Evolutionary conservation across 2,113 vertebrate genomes (phyloP).

Genomic region (Microcebus lehilahytsara): DNA sequence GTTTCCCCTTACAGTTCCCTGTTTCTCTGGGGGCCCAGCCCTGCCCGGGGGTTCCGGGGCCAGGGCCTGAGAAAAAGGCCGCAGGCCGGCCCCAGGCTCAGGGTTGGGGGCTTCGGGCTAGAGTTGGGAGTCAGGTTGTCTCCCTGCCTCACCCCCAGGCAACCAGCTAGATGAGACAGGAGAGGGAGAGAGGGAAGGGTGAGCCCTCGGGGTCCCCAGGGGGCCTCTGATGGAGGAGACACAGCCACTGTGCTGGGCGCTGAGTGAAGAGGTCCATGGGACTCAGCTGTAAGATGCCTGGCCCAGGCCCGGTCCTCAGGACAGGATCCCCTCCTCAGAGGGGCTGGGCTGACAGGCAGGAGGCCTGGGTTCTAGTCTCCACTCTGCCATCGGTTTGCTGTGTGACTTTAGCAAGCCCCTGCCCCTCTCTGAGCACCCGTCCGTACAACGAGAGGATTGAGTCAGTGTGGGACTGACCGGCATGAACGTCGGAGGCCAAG

Average conservation of each 20-base stretch:
- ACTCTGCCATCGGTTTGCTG: not conserved
- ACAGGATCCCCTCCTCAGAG: not conserved
- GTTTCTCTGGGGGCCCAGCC: not conserved
- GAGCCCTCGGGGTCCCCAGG: not conserved
- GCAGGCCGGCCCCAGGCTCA: not conserved
- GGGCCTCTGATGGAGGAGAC: not conserved
- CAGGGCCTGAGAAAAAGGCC: not conserved
- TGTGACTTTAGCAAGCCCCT: constrained; percentile 43
- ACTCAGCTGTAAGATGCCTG: not conserved
- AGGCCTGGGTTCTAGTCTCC: not conserved
- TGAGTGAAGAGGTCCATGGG: not conserved
- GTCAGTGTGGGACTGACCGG: not conserved
- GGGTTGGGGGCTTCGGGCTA: not conserved
- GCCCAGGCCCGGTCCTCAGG: not conserved
- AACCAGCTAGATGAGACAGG: not conserved
- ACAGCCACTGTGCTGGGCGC: not conserved
- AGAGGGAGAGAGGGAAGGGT: not conserved
- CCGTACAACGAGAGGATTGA: not conserved
- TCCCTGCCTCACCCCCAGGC: no score
- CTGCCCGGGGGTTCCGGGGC: not conserved
- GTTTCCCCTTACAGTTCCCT: not conserved
- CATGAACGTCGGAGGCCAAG: fast-evolving
- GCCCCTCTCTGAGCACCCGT: not conserved
- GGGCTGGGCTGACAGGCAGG: not conserved
- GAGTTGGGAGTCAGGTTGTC: not conserved